Base-by-base conservation (phyloP, 2,888 invertebrate species). In the Odontothrips loti region DNA sequence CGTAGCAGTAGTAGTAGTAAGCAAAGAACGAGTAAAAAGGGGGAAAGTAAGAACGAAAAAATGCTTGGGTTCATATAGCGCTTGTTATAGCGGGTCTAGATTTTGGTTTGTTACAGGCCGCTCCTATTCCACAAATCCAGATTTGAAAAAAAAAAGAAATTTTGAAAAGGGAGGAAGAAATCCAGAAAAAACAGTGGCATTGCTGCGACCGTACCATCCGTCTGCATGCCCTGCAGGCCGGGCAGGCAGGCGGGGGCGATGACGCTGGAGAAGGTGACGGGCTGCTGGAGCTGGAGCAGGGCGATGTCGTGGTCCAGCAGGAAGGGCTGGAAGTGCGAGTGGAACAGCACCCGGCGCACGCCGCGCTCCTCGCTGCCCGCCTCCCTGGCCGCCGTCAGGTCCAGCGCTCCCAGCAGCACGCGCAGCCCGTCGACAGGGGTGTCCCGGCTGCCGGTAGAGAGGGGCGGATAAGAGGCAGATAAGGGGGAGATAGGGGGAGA, bases 271-370 rank as follows among this genome's bases (percentile, higher is more conserved):
- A 87, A 86, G n/a, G 80, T 79, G 0, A 87, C 85, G 10, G 87
- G 86, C 1, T 84, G 83, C 81, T 85, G 84, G 8, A 88, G 84
- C 78, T 85, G 83, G 43, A 88, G 85, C 48, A 88, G 83, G 6
- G 87, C 87, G 48, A 88, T 86, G 83, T 88, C 88, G 84, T 88
- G 87, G 82, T 85, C 85, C 80, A 87, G 84, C 51, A 86, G 85
- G 80, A 87, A 87, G 12, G 87, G 86, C 83, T 87, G 87, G 82
- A 87, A 87, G 82, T 87, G 87, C 0, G 87, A 86, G 83, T 87
- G 87, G 81, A 86, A 87, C 68, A 86, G 80, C 11, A 87, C 84
- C n/a, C 84, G 85, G 68, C 84, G 83, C 20, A 87, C 85, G 78
- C 84, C 83, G 15, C 86, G 84, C n/a, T 83, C 80, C n/a, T 84